A percentile compares a stretch with the other conserved stretches of the same genome.
Conservation (phyloP, 2,113 vertebrate genomes). For the Pseudois nayaur region DNA sequence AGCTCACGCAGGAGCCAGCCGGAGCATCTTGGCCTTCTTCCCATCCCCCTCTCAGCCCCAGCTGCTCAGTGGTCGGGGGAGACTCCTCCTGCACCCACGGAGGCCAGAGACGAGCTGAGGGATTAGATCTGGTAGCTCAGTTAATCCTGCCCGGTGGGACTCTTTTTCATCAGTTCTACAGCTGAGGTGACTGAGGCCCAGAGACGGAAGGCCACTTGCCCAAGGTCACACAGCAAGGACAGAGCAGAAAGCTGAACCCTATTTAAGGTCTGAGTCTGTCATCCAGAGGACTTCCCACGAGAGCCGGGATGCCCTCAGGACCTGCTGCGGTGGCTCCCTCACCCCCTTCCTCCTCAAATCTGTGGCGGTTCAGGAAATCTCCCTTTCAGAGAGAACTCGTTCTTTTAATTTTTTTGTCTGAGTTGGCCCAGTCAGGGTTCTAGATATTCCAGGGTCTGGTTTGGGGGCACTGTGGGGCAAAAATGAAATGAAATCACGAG, state of each 20-base stretch:
- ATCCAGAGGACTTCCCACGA: not conserved
- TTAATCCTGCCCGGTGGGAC: not conserved
- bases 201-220: not conserved
- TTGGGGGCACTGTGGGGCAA: not conserved
- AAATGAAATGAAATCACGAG: not conserved
- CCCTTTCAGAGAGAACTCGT: not conserved
- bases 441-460: not conserved
- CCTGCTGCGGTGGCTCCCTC: not conserved
- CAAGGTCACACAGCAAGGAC: not conserved
- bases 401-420: not conserved
- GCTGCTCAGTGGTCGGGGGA: not conserved
- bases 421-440: not conserved
- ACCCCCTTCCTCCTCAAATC: not conserved
- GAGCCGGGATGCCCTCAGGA: not conserved
- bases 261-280: not conserved
- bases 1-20: accelerated
- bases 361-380: not conserved
- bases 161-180: not conserved
- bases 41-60: not conserved
- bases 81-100: accelerated
- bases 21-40: not conserved
- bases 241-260: not conserved
- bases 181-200: not conserved
- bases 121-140: not conserved
- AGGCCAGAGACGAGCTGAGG: not conserved